Evolutionary conservation across 2,888 invertebrate genomes (phyloP).

Genomic region (Epinotia nisella): DNA sequence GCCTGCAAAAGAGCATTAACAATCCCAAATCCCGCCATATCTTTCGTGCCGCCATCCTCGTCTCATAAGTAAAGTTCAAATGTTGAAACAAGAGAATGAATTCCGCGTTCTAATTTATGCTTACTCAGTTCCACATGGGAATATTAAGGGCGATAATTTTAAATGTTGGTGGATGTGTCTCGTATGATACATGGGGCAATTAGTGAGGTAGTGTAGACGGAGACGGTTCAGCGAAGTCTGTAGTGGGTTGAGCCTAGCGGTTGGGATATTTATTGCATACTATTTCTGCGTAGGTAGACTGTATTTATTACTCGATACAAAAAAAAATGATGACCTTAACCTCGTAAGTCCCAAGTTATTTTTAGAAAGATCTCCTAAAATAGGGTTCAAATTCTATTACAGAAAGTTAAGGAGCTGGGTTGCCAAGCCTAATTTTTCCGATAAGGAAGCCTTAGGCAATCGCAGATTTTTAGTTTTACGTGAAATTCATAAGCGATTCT

Average conservation of each 20-base stretch:
- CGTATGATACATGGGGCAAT: conserved; percentile 70
- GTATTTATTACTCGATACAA: background rate
- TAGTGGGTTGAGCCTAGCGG: background rate
- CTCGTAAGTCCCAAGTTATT: too few relatives aligned
- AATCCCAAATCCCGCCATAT: conserved; percentile 43
- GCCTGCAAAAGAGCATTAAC: conserved; percentile 39
- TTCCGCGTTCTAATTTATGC: conserved; percentile 72
- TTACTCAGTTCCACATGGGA: conserved; percentile 58
- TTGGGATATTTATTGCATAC: conserved; percentile 11
- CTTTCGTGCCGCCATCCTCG: conserved; percentile 53
- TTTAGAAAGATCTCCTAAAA: too few relatives aligned
- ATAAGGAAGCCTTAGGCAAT: too few relatives aligned
- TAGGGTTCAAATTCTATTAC: too few relatives aligned
- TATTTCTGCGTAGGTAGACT: background rate
- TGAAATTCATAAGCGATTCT: too few relatives aligned
- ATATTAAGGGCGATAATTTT: conserved; percentile 59
- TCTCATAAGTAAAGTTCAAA: conserved; percentile 66
- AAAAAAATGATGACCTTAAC: too few relatives aligned
- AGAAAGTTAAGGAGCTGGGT: too few relatives aligned
- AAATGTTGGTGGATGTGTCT: conserved; percentile 46
- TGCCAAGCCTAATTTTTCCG: too few relatives aligned
- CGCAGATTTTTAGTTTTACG: too few relatives aligned
- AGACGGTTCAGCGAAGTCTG: conserved; percentile 38
- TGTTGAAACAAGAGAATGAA: conserved; percentile 69
- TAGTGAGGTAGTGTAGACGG: conserved; percentile 55